Percentiles rank a stretch among this genome's conserved stretches.
Conservation (phyloP, 1,140 invertebrate species). For the Drosophila sturtevanti region DNA sequence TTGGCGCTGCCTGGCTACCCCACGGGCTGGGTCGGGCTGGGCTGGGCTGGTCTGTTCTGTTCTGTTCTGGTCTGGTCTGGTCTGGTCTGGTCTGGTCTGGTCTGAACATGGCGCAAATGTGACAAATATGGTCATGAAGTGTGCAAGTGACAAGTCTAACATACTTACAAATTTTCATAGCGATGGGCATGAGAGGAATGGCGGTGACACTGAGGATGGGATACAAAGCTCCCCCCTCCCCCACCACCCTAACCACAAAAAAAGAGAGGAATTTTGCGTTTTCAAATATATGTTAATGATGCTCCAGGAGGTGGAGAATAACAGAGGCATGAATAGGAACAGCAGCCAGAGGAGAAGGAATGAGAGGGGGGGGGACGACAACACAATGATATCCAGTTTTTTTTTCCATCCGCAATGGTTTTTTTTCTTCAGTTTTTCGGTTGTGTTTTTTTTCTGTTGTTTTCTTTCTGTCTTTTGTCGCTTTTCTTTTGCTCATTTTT, state of each 20-base stretch:
- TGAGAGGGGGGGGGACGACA: background rate
- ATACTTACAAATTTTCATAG: conserved; percentile 80
- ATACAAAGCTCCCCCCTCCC: background rate
- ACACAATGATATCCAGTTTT: conserved; percentile 72
- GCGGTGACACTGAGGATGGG: background rate
- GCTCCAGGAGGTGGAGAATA: conserved; percentile 5
- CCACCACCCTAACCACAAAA: conserved; percentile 14
- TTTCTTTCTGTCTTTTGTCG: background rate
- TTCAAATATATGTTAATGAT: conserved; percentile 81
- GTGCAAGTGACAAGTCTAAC: conserved; percentile 81
- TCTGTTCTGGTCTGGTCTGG: background rate
- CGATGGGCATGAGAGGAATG: conserved; percentile 1
- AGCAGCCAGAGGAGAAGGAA: background rate
- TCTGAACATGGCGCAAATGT: conserved; percentile 77
- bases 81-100: background rate
- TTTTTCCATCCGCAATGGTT: background rate
- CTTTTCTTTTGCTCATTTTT: conserved; percentile 38
- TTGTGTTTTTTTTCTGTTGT: background rate
- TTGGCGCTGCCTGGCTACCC: background rate
- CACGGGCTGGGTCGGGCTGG: background rate
- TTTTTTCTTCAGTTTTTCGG: background rate
- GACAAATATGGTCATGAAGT: conserved; percentile 81
- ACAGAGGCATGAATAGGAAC: background rate
- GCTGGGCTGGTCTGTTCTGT: conserved; percentile 29
- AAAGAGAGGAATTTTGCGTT: conserved; percentile 66